Evolutionary conservation across 2,888 invertebrate genomes (phyloP), one percentile per base, ranked within the genome.

Genomic region (Deilephila elpenor): DNA sequence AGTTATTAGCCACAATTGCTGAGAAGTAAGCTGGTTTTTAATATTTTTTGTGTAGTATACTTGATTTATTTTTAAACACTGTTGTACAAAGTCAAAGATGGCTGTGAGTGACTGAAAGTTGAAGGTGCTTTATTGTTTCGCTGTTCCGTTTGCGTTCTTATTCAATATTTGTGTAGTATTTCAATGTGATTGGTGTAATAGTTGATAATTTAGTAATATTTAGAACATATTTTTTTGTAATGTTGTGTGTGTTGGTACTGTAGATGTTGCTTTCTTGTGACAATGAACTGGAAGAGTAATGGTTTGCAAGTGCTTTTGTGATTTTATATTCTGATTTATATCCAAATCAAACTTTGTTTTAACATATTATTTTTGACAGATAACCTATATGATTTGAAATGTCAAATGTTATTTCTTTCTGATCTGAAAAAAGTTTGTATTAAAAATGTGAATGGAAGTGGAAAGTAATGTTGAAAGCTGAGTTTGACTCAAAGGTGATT

Each of bases 1-100:
- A 99, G 90, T 96, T 97, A 89, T 95, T 98, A 81, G 96, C 97
- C 80, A 97, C 98, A 74, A 97, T 99, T 89, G 98, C 98, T 82
- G 97, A 98, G 88, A 97, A 97, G 98, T 98, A 95, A 96, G 96
- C 95, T 80, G 73, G 82, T 78, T 83, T 87, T 83, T 83, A 74
- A 76, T 84, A 79, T 84, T 82, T 84, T 80, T 75, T 82, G 73
- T 82, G 76, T 79, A 78, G 80, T 82, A 84, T 86, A 67, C 81
- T 83, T 86, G 86, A 88, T 90, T 92, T 90, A 92, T 91, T 91
- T 91, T 89, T 91, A 91, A 88, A 89, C 89, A 84, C 82, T 86
- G 79, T 82, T 86, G 81, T 80, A 85, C 84, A 86, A 83, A 90
- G 88, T 89, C 86, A 91, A 93, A 93, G 89, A 93, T 93, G 93